Conservation (phyloP, 2,888 invertebrate genomes). For the Lasioglossum villosulum region DNA sequence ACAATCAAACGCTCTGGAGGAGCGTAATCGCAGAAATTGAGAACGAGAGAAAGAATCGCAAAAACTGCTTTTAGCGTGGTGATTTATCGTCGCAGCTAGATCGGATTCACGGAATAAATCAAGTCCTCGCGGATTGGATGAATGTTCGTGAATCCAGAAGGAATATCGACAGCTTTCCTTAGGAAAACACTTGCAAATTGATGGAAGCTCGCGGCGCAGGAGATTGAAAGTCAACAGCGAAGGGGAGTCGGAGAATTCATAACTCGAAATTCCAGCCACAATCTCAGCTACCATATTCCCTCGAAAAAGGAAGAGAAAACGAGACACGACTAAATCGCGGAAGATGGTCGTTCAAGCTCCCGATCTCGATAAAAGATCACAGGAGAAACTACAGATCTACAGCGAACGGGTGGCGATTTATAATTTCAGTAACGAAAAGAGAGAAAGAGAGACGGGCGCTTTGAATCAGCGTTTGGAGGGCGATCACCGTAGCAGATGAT, state of each 20-base stretch:
- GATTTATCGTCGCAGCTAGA: background rate
- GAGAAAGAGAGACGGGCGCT: background rate
- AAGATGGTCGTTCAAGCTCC: conserved; percentile 29
- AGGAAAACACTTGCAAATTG: background rate
- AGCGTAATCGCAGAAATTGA: background rate
- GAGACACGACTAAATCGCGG: conserved; percentile 1
- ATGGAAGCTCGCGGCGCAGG: background rate
- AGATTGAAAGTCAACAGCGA: conserved; percentile 6
- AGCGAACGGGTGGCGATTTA: conserved; percentile 38
- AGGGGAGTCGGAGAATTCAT: background rate
- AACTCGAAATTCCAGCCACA: background rate
- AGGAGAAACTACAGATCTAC: background rate
- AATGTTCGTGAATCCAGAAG: background rate
- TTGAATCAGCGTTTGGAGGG: background rate
- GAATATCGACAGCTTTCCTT: background rate
- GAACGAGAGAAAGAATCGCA: background rate
- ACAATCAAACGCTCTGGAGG: background rate
- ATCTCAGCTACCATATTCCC: conserved; percentile 19
- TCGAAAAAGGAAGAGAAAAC: background rate
- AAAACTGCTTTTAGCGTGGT: background rate
- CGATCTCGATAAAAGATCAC: background rate
- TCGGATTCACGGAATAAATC: conserved; percentile 11
- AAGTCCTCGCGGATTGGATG: background rate
- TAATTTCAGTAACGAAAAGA: conserved; percentile 60
- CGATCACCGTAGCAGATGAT: conserved; percentile 1